Evolutionary conservation across 2,888 invertebrate genomes (phyloP).

Genomic region (Aelia acuminata): DNA sequence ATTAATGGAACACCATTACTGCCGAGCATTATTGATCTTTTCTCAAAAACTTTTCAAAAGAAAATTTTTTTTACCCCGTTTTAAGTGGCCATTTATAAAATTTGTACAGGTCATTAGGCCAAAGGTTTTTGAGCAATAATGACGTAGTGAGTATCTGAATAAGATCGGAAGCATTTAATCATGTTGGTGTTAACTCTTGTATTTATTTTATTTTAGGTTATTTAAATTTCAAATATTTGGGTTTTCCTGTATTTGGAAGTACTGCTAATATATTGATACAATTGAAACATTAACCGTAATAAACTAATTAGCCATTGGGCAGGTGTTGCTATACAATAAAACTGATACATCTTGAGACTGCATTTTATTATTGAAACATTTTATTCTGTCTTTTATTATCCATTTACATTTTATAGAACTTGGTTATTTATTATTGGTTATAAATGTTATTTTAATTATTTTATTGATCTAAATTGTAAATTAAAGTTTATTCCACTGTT

Average conservation of each 20-base stretch:
- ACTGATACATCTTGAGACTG: neutral
- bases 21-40: neutral
- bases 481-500: neutral
- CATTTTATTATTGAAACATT: neutral
- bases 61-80: neutral
- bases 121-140: neutral
- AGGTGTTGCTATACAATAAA: neutral
- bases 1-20: too few species aligned
- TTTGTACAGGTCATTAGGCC: neutral
- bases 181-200: neutral
- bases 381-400: neutral
- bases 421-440: too few species aligned
- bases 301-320: neutral
- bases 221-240: neutral
- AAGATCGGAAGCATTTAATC: neutral
- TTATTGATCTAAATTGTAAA: neutral
- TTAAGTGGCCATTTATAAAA: neutral
- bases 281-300: neutral
- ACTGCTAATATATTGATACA: neutral
- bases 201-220: neutral
- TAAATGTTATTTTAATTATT: conserved; percentile 13
- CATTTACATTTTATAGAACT: neutral
- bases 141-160: neutral
- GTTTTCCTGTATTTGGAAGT: neutral
- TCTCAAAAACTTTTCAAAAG: neutral